Evolutionary conservation across 2,113 vertebrate species (phyloP), one percentile per base, ranked within the genome.

Genomic region (Lathamus discolor): DNA sequence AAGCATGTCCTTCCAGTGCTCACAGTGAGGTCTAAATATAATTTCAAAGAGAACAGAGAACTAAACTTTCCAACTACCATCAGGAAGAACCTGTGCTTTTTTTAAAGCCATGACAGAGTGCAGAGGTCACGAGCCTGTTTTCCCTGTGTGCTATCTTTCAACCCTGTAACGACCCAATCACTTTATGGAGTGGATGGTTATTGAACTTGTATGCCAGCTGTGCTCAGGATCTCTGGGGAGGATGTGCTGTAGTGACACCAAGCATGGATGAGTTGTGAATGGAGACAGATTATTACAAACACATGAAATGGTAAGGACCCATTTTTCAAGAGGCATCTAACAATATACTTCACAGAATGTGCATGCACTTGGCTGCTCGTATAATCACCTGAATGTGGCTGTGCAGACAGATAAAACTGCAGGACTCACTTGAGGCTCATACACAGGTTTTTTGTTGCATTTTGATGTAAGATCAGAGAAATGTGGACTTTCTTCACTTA

Each of bases 121-220:
- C 84, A 97, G 95, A 96, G 86, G 79, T 94, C 91, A 78, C 0
- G 7, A 79, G 64, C n/a, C 46, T 64, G 75, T 88, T 95, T 87
- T 94, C 75, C 72, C 55, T 37, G 17, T 12, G 75, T 86, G 93
- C 72, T 76, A 55, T 82, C 69, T 82, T 94, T 91, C 95, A 90
- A 66, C 55, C 54, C 44, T 13, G 7, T 90, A 92, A 95, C 0
- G 5, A 92, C 84, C 67, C 75, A 79, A 35, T 89, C 52, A 92
- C 74, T 83, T 95, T 61, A 77, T 69, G 31, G 66, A 59, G 29
- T 43, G 76, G 96, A 95, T 92, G 74, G 78, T 96, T 95, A 94
- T 86, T 96, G 85, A 96, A 64, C 72, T 90, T 81, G 61, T 93
- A 91, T 82, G 92, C 86, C 90, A 96, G 76, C 78, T 95, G 96